Evolutionary conservation across 2,888 invertebrate species (phyloP), one percentile per base, ranked within the genome.

Genomic region (Sepiola atlantica): DNA sequence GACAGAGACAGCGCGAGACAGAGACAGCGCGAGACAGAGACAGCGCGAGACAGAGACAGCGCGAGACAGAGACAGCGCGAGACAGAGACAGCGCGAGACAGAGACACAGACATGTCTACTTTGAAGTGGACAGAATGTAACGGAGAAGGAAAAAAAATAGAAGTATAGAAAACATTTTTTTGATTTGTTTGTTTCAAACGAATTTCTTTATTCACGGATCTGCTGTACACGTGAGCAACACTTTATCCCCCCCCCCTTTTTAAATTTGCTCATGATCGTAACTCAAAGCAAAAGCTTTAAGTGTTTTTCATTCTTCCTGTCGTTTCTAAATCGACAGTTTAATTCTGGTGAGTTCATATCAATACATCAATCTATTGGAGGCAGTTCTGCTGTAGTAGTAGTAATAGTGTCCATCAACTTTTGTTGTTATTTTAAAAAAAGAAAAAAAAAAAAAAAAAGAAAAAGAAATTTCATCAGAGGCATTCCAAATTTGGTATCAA

Each of bases 191-290:
- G 91, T 45, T 91, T 91, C 91, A 91, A 91, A 91, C 91, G 21
- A 91, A 91, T 91, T 91, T 91, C 91, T 91, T 91, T 91, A 91
- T 91, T 91, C 91, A 35, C 35, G 35, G 35, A 91, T 91, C 45
- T 91, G 91, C 91, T 91, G 91, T 91, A 91, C 91, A 91, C 45
- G 28, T 61, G 91, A 91, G 91, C 91, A 91, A 91, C 91, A 91
- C 35, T 91, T 54, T 54, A 35, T 91, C 35, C 32, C 35, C 91
- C 91, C 91, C 35, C 45, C 35, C 35, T 91, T 91, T 24, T 35
- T 91, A n/a, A n/a, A n/a, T 91, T 54, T 91, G 45, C 35, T 45
- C 32, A 35, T 35, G 14, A 32, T 91, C 35, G 12, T 91, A 91
- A 91, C 91, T 91, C 35, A 90, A 90, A 91, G 35, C 45, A 91